A percentile compares a stretch with the other conserved stretches of the same genome.
These are phyloP conservation scores for Beris chalybata DNA, from an alignment of 2,888 invertebrate species.

Conservation along the genomic window DNA sequence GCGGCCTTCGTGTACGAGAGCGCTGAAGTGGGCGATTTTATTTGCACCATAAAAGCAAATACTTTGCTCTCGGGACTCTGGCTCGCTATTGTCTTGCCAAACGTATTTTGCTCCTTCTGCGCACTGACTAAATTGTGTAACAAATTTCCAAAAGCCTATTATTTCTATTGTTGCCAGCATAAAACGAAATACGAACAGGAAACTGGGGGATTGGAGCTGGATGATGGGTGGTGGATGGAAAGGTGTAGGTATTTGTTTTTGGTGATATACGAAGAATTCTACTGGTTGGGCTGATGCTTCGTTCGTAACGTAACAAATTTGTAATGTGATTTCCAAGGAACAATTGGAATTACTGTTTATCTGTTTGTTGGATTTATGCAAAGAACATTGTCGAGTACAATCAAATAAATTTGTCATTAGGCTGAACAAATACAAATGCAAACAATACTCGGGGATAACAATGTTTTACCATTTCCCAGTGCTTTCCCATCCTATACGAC, in stretches of 20 bases:
- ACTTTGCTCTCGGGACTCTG: conserved; percentile 2
- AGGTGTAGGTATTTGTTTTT: conserved; percentile 2
- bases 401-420: conserved; percentile 40
- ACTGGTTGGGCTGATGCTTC: neutral
- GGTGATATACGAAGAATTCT: too few species aligned
- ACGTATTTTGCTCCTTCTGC: conserved; percentile 8
- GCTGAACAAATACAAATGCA: conserved; percentile 35
- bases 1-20: conserved; percentile 1
- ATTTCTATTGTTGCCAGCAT: conserved; percentile 31
- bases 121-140: conserved; percentile 35
- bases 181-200: neutral
- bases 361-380: conserved; percentile 28
- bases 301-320: conserved; percentile 33
- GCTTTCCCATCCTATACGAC: conserved; percentile 18
- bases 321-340: conserved; percentile 37
- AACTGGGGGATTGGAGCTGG: neutral
- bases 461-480: conserved; percentile 25
- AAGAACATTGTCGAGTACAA: conserved; percentile 31
- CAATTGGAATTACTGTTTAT: conserved; percentile 38
- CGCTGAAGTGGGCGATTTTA: conserved; percentile 36
- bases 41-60: conserved; percentile 37
- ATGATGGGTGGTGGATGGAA: too few species aligned
- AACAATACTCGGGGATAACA: conserved; percentile 21
- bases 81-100: conserved; percentile 1
- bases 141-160: conserved; percentile 35